Base-by-base conservation (phyloP, 2,797 vertebrate genomes). In the Ambastaia sidthimunki region DNA sequence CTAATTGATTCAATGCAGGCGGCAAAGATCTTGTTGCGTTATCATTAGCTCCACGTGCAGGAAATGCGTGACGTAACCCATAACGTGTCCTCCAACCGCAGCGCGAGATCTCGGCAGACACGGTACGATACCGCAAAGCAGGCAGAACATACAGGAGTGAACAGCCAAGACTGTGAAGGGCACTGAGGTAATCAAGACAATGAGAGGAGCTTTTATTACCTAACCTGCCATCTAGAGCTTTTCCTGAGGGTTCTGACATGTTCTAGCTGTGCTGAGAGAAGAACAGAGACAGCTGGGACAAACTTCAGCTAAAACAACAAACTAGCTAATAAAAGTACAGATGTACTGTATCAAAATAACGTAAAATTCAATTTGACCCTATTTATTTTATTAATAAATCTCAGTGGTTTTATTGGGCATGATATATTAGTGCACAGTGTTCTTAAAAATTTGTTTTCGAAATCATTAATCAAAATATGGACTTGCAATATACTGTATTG, bases 121-220 rank as follows among this genome's bases (percentile, higher is more conserved):
- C 52, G 15, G 44, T 11, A 16, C 60, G 70, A 71, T 74, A 62
- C 52, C 13, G 75, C 65, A 57, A 74, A 78, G n/a, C 59, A 65
- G 62, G 62, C 67, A 77, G 65, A 74, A 74, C 74, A 66, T 74
- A 71, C 55, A 69, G 67, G 69, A 65, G 71, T 34, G 70, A 28
- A 19, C 13, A 31, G 28, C 47, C 52, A 72, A 54, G 65, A 74
- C 62, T 18, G 67, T 54, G 67, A 76, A 83, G 73, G 82, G 76
- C 80, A 82, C 31, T 16, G 63, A 25, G 66, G 37, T 77, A 78
- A 71, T 78, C 78, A 81, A 28, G 59, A 81, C 48, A 76, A 50
- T 25, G 25, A 70, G 69, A 74, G 19, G 4, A 37, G 59, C 47
- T 31, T 62, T 69, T 63, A 81, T 76, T 76, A 69, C 66, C 67